A percentile compares a stretch with the other conserved stretches of the same genome.
phyloP scores from a whole-genome alignment of 2,888 invertebrate species.

The Metopia argyrocephala region DNA sequence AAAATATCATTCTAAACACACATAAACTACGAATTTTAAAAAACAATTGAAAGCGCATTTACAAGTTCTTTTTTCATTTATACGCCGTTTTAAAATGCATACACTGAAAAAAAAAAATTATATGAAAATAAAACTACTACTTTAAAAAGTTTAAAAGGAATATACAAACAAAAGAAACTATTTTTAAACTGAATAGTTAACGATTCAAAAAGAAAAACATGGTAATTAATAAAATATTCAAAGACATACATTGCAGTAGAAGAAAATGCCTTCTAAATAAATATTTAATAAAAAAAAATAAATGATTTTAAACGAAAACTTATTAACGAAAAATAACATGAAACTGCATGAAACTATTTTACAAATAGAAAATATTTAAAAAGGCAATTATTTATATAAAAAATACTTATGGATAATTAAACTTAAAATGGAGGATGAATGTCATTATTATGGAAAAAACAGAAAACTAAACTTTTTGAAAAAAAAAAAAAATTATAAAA shows the following conservation, averaged over 20 bases:
- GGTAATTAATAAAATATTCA: too few relatives aligned
- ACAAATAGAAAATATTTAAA: constrained; percentile 49
- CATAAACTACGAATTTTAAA: not conserved
- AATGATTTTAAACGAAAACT: constrained; percentile 30
- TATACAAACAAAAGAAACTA: too few relatives aligned
- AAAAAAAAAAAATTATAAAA: not conserved
- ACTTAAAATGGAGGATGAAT: not conserved
- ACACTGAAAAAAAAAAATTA: not conserved
- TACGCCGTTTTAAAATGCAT: not conserved
- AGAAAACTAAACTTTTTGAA: constrained; percentile 17
- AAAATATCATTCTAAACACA: not conserved
- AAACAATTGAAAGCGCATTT: not conserved
- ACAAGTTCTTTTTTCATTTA: constrained; percentile 1
- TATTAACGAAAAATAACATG: not conserved
- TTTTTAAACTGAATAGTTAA: constrained; percentile 33
- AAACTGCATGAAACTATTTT: constrained; percentile 47
- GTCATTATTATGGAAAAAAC: not conserved
- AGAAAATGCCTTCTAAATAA: constrained; percentile 47
- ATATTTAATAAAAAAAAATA: constrained; percentile 26
- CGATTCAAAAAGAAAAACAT: constrained; percentile 7
- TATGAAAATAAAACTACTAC: constrained; percentile 45
- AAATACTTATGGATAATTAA: too few relatives aligned
- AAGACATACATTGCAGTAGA: too few relatives aligned
- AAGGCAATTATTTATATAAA: constrained; percentile 60
- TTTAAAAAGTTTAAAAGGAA: constrained; percentile 27